Percentiles rank a stretch among this genome's conserved stretches.
Conservation (phyloP, 2,888 invertebrate genomes). For the Drosophila kuntzei region DNA sequence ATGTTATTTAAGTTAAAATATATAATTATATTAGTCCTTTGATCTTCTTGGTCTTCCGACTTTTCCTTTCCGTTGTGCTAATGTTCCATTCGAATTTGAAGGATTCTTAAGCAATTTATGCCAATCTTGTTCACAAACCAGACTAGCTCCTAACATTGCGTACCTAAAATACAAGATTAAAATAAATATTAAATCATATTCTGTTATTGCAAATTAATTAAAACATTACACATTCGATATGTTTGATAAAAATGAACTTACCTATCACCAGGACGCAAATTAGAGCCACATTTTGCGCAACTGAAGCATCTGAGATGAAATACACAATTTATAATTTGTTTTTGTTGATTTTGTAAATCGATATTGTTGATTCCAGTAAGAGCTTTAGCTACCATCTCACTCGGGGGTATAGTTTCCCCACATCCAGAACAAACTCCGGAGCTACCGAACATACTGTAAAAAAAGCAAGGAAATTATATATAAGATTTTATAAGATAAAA, state of each 20-base stretch:
- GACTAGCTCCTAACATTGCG: slow-evolving; percentile 95
- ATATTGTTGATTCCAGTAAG: slow-evolving; percentile 84
- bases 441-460: slow-evolving; percentile 94
- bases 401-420: slow-evolving; percentile 96
- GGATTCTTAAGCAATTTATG: slow-evolving; percentile 94
- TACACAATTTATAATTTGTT: slow-evolving; percentile 78
- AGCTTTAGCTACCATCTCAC: slow-evolving; percentile 95
- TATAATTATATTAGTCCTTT: slow-evolving; percentile 90
- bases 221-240: neutral
- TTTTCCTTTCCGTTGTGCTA: slow-evolving; percentile 93
- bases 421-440: slow-evolving; percentile 96
- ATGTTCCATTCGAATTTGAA: slow-evolving; percentile 87
- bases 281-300: slow-evolving; percentile 96
- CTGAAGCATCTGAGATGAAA: slow-evolving; percentile 97
- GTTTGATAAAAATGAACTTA: slow-evolving; percentile 79
- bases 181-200: neutral
- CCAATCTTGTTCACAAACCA: slow-evolving; percentile 98
- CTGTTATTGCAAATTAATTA: neutral
- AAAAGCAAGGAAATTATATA: slow-evolving; percentile 2
- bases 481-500: neutral
- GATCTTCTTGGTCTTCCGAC: slow-evolving; percentile 93
- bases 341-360: slow-evolving; percentile 86
- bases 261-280: slow-evolving; percentile 96
- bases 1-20: slow-evolving; percentile 68
- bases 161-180: slow-evolving; percentile 87